Percentiles rank a stretch among this genome's conserved stretches.
Conservation (phyloP, 64 coral and sea anemone species). For the Stichodactyla helianthus region DNA sequence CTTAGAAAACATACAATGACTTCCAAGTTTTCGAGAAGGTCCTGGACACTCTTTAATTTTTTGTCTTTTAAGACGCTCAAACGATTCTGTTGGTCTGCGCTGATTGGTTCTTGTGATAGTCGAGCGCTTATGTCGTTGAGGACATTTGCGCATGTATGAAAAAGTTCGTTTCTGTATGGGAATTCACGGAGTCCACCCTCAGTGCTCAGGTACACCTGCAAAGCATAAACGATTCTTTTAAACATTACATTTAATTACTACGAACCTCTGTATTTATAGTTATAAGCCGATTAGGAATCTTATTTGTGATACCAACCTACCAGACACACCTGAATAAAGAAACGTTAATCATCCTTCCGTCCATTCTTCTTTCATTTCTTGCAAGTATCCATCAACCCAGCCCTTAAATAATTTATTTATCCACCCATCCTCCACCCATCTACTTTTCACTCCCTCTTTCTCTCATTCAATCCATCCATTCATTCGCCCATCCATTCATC, state of each 20-base stretch:
- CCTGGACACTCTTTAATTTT: constrained; percentile 53
- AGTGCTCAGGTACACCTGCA: constrained; percentile 42
- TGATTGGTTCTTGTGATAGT: constrained; percentile 53
- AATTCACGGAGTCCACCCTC: constrained; percentile 55
- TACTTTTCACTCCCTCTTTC: too few species aligned
- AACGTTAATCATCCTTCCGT: too few species aligned
- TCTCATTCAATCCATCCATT: too few species aligned
- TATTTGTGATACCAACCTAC: too few species aligned
- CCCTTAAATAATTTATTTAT: too few species aligned
- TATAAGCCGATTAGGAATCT: too few species aligned
- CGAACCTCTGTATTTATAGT: not conserved
- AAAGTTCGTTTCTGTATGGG: constrained; percentile 68
- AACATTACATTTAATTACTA: not conserved
- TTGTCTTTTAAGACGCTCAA: constrained; percentile 50
- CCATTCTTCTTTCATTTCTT: too few species aligned
- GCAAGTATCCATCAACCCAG: too few species aligned
- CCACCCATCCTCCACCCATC: too few species aligned
- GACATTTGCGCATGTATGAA: constrained; percentile 69
- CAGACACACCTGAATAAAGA: too few species aligned
- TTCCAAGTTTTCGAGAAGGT: constrained; percentile 63
- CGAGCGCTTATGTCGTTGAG: constrained; percentile 49
- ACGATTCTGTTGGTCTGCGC: constrained; percentile 24
- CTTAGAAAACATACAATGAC: constrained; percentile 65
- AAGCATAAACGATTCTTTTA: not conserved
- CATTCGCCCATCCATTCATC: too few species aligned